Percentiles rank a stretch among this genome's conserved stretches.
These are phyloP conservation scores for Myiopsitta monachus DNA, from an alignment of 2,113 vertebrate species.

Conservation along the genomic window DNA sequence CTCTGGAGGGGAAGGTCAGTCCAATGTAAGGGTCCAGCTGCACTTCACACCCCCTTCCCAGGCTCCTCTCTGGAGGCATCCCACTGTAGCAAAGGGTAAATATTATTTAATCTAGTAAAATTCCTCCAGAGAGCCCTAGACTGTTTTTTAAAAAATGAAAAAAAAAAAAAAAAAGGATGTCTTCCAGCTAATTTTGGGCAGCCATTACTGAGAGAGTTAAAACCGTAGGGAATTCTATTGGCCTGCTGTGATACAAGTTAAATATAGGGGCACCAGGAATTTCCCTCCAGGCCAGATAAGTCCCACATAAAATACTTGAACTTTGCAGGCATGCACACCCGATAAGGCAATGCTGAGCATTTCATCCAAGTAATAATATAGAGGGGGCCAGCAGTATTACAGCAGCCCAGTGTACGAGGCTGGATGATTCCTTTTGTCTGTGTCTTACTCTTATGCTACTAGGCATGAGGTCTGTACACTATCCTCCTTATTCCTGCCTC, in stretches of 20 bases:
- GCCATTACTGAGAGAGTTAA: constrained; percentile 40
- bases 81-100: neutral
- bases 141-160: neutral
- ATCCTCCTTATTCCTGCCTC: neutral
- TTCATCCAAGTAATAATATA: neutral
- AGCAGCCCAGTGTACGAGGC: neutral
- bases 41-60: neutral
- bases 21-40: neutral
- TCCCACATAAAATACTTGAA: constrained; percentile 54
- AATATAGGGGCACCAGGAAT: constrained; percentile 65
- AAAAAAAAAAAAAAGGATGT: neutral
- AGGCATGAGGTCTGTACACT: neutral
- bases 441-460: neutral
- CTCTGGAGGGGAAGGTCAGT: neutral
- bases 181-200: neutral
- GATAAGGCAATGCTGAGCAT: neutral
- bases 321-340: constrained; percentile 41
- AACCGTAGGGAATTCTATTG: constrained; percentile 17
- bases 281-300: constrained; percentile 48
- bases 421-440: neutral
- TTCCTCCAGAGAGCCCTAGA: neutral
- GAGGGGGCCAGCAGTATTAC: neutral
- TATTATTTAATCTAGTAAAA: neutral
- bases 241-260: constrained; percentile 44
- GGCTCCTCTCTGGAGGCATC: neutral